Base-by-base conservation (phyloP, 2,113 vertebrate genomes). In the Aramus guarauna region DNA sequence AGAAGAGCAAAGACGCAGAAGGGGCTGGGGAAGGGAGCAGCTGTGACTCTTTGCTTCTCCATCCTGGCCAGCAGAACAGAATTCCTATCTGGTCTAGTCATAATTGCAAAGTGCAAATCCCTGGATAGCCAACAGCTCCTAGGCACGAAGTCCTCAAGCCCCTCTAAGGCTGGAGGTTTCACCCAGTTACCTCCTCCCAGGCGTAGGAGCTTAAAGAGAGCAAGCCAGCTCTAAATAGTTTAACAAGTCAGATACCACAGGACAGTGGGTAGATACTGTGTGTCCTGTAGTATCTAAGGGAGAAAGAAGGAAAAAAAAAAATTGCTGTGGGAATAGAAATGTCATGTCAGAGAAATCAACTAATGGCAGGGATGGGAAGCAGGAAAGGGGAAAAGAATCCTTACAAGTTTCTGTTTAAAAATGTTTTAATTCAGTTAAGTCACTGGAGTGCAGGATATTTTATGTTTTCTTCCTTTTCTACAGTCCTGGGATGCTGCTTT, bases 401-500 rank as follows among this genome's bases (percentile, higher is more conserved):
- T 52, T 52, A 37, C 4, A 43, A 79, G 15, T 56, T 83, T 82
- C 59, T 76, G 18, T 86, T 87, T 69, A 20, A 80, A 85, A 64
- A n/a, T 26, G 15, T 64, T 78, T 87, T 9, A 80, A 77, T 86
- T 75, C 50, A 85, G 23, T 9, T 19, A 63, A 78, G 13, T 53
- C 47, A 74, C 16, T 79, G 56, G n/a, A 37, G 4, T 72, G n/a
- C 21, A 43, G 9, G 12, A 84, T 72, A 30, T 41, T 12, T 12
- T 45, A 11, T 21, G 0, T 77, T 92, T 92, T 81, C 81, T 89
- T 93, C 68, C 71, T 96, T 79, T 90, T 92, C 92, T 97, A 41
- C 87, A 98, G 98, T 98, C 97, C 32, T 98, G 98, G 98, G 98
- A 98, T 1, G 11, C 96, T 94, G 98, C 97, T 92, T 97, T 98